Evolutionary conservation across 2,888 invertebrate genomes (phyloP), one percentile per base, ranked within the genome.

Genomic region (Formica aserva): DNA sequence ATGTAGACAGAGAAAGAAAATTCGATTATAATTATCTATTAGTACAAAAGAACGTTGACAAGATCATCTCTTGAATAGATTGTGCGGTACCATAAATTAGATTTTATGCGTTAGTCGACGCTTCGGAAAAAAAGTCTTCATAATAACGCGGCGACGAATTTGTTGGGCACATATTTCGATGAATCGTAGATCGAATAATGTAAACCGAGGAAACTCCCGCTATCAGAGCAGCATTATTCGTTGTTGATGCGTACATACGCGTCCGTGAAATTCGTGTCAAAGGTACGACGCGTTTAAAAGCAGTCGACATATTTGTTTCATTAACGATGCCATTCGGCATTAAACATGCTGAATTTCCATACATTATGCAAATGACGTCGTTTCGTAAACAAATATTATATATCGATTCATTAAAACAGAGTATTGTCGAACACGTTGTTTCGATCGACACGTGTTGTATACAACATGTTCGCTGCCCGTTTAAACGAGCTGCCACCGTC

Each of bases 241-340:
- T 83, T 69, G 66, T 81, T 82, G 75, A 52, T 62, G 52, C 52
- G 38, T 76, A 32, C 32, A 32, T 32, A 66, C 66, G 18, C 22
- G n/a, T 74, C 29, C 45, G 26, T 29, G 77, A 41, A 77, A 77
- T 69, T 69, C 41, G 32, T 69, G 77, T 69, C 69, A 77, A 77
- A 77, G 77, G 69, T 55, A 38, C 55, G 55, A 13, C 38, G 32
- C 69, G 41, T 57, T 67, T 77, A 69, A 77, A 77, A 69, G 77
- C 77, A 57, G 38, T 63, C 72, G 35, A 45, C 65, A 75, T 75
- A 82, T 86, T 83, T 85, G 85, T 80, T 85, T 87, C 87, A 89
- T 89, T 89, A 89, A 87, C 86, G 86, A 87, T 86, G 86, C 87
- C 87, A 88, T 85, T 88, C 88, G 80, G 80, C 86, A 89, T 89